These are phyloP conservation scores for Leptinotarsa undecemlineata DNA, from an alignment of 1,140 invertebrate species.

Conservation along the genomic window DNA sequence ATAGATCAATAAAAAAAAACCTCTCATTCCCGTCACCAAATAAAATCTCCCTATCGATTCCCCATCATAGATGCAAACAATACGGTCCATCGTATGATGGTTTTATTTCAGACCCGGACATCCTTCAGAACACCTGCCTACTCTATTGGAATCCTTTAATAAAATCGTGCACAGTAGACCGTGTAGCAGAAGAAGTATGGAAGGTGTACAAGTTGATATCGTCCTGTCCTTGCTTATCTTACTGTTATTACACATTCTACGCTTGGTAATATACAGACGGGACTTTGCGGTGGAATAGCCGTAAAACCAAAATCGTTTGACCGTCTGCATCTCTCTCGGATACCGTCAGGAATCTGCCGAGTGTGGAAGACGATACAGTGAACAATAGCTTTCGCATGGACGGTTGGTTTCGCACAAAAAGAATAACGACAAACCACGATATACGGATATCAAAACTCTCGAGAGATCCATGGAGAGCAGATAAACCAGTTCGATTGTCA, in stretches of 20 bases:
- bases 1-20: neutral
- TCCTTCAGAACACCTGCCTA: slow-evolving; percentile 11
- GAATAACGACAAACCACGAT: slow-evolving; percentile 2
- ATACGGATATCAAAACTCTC: neutral
- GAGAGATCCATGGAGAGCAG: neutral
- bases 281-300: slow-evolving; percentile 5
- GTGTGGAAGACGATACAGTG: slow-evolving; percentile 33
- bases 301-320: slow-evolving; percentile 35
- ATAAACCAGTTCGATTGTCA: too few relatives aligned
- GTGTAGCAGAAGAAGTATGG: slow-evolving; percentile 1
- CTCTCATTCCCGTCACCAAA: neutral
- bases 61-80: neutral
- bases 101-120: slow-evolving; percentile 3
- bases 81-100: neutral
- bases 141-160: slow-evolving; percentile 18
- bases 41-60: neutral
- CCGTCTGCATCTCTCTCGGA: slow-evolving; percentile 31
- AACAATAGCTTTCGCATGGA: slow-evolving; percentile 30
- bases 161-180: slow-evolving; percentile 11
- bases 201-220: slow-evolving; percentile 17
- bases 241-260: slow-evolving; percentile 32
- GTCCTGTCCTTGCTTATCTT: slow-evolving; percentile 5
- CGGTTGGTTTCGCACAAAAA: slow-evolving; percentile 4
- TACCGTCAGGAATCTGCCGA: slow-evolving; percentile 35
- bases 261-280: slow-evolving; percentile 34